These are phyloP conservation scores for Scaptomyza reducta DNA, from an alignment of 2,888 invertebrate species.

Conservation along the genomic window DNA sequence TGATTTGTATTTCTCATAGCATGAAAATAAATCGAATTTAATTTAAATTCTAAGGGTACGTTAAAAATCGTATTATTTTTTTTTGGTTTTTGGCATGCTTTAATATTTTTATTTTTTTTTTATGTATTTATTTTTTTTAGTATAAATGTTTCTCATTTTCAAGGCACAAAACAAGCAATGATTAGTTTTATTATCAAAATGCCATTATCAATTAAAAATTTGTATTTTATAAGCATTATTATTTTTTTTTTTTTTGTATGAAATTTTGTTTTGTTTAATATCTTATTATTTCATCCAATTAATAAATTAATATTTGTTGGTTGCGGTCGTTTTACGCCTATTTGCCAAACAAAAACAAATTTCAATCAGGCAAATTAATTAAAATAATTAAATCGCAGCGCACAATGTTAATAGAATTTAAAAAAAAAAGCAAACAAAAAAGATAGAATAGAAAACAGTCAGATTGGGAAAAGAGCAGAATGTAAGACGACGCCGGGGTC, in stretches of 20 bases:
- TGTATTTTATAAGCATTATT: conserved; percentile 32
- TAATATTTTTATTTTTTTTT: conserved; percentile 28
- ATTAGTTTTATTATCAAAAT: conserved; percentile 70
- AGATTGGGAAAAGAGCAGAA: conserved; percentile 11
- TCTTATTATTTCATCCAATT: conserved; percentile 34
- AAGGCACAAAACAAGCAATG: conserved; percentile 70
- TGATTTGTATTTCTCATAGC: conserved; percentile 43
- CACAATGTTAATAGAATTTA: conserved; percentile 45
- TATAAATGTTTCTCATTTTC: conserved; percentile 37
- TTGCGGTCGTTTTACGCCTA: conserved; percentile 41
- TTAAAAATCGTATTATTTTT: conserved; percentile 12
- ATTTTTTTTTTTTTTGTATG: background rate
- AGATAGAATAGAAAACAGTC: conserved; percentile 3
- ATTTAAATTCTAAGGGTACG: conserved; percentile 16
- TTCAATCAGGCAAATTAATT: conserved; percentile 78
- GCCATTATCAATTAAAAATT: conserved; percentile 53
- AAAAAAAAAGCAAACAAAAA: conserved; percentile 9
- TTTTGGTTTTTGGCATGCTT: conserved; percentile 53
- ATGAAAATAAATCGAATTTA: conserved; percentile 13
- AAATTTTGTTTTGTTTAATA: conserved; percentile 1
- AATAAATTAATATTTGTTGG: conserved; percentile 52
- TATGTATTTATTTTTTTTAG: conserved; percentile 35
- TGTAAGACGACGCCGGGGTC: background rate
- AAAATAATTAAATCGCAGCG: conserved; percentile 60
- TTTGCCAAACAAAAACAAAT: conserved; percentile 77